Percentiles rank a stretch among this genome's conserved stretches.
phyloP scores from a whole-genome alignment of 2,113 vertebrate species.

The Muntiacus muntjak region DNA sequence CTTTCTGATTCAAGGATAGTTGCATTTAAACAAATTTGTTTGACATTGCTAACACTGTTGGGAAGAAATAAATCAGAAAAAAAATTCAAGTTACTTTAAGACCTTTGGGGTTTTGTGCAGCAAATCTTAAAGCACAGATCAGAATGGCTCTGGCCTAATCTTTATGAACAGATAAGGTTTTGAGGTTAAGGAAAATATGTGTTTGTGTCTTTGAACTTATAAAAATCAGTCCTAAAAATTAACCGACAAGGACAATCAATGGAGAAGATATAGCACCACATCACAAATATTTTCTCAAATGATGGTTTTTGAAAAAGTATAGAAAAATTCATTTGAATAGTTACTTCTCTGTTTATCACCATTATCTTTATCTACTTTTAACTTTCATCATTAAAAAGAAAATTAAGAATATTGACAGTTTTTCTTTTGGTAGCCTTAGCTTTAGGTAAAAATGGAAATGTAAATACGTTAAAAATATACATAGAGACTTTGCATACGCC shows the following conservation, averaged over 20 bases:
- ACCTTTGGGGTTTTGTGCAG: neutral
- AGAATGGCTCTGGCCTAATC: neutral
- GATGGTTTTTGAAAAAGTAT: neutral
- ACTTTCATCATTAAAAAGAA: neutral
- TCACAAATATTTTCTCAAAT: neutral
- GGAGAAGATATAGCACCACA: neutral
- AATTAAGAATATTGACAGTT: neutral
- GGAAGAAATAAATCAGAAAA: neutral
- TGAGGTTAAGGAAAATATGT: neutral
- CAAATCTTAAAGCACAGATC: neutral
- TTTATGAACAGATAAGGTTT: neutral
- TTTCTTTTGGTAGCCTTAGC: neutral
- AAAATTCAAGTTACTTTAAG: neutral
- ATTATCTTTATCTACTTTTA: neutral
- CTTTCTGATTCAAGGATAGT: neutral
- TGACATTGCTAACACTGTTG: neutral
- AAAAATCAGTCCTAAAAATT: neutral
- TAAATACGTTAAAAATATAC: neutral
- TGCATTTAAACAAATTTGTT: neutral
- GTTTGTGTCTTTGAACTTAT: neutral
- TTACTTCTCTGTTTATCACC: neutral
- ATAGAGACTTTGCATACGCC: neutral
- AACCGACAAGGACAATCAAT: neutral
- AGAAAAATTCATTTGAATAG: neutral
- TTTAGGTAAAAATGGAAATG: neutral